A percentile compares a stretch with the other conserved stretches of the same genome.
Conservation (phyloP, 30 jellyfish, hydroid and myxozoan species). For the Aurelia aurita region DNA sequence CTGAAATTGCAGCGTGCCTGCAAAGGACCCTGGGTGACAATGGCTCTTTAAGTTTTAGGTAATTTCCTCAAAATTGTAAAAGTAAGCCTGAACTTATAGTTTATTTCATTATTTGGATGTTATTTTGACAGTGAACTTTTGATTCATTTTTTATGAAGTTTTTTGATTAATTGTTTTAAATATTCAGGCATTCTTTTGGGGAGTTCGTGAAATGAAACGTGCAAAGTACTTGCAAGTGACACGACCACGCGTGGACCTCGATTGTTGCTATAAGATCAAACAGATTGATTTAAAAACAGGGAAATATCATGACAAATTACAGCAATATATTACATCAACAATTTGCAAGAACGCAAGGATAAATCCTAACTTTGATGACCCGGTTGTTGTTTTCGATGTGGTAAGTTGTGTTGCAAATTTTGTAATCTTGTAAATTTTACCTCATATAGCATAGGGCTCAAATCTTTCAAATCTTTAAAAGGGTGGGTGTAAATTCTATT, state of each 20-base stretch:
- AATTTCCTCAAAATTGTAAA: no score
- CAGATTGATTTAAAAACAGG: slow-evolving; percentile 22
- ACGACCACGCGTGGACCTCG: slow-evolving; percentile 94
- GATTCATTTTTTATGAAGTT: neutral
- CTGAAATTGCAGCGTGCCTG: no score
- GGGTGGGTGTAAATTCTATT: no score
- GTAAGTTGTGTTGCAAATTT: slow-evolving; percentile 42
- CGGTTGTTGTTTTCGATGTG: slow-evolving; percentile 94
- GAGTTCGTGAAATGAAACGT: slow-evolving; percentile 95
- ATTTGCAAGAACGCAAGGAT: slow-evolving; percentile 82
- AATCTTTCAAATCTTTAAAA: no score
- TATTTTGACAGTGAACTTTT: no score
- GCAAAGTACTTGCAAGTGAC: slow-evolving; percentile 74
- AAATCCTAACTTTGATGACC: slow-evolving; percentile 94
- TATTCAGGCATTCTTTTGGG: slow-evolving; percentile 94
- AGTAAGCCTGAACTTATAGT: no score
- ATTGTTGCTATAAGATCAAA: slow-evolving; percentile 86
- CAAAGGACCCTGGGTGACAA: no score
- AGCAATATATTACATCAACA: slow-evolving; percentile 74
- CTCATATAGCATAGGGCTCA: no score
- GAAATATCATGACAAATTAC: slow-evolving; percentile 55
- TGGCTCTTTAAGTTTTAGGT: no score
- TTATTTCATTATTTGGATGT: no score
- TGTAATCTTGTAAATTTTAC: neutral
- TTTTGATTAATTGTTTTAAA: neutral